phyloP scores from a whole-genome alignment of 2,113 vertebrate genomes.

The Phyllostomus discolor region DNA sequence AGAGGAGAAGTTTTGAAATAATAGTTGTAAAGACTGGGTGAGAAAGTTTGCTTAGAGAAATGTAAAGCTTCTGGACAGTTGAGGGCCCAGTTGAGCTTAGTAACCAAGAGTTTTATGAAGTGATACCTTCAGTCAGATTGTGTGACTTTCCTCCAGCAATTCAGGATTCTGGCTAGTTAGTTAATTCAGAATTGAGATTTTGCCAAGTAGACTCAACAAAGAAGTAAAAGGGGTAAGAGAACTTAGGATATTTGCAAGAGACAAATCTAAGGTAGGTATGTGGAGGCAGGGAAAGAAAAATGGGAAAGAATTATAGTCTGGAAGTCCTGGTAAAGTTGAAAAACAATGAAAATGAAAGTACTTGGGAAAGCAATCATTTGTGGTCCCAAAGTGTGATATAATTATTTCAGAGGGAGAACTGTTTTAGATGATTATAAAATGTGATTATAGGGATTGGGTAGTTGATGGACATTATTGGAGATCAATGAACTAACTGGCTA shows the following conservation, averaged over 20 bases:
- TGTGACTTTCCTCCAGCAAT: background rate
- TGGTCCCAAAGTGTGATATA: background rate
- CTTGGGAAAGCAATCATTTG: background rate
- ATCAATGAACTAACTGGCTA: background rate
- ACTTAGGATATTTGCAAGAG: background rate
- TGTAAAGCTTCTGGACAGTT: background rate
- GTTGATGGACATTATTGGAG: background rate
- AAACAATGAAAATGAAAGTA: background rate
- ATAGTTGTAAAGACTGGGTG: background rate
- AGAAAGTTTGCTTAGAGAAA: background rate
- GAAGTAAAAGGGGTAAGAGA: background rate
- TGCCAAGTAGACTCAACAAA: background rate
- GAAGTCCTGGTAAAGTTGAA: background rate
- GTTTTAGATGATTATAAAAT: background rate
- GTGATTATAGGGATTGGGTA: background rate
- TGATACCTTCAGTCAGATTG: background rate
- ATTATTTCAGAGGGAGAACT: conserved; percentile 9
- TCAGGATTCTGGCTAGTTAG: background rate
- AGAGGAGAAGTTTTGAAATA: conserved; percentile 1
- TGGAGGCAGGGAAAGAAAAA: background rate
- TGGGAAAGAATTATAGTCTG: background rate
- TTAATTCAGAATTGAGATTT: background rate
- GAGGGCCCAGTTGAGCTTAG: background rate
- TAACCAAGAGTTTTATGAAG: background rate
- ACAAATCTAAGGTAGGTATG: background rate